phyloP scores from a whole-genome alignment of 2,888 invertebrate species.

The Tinea pellionella region DNA sequence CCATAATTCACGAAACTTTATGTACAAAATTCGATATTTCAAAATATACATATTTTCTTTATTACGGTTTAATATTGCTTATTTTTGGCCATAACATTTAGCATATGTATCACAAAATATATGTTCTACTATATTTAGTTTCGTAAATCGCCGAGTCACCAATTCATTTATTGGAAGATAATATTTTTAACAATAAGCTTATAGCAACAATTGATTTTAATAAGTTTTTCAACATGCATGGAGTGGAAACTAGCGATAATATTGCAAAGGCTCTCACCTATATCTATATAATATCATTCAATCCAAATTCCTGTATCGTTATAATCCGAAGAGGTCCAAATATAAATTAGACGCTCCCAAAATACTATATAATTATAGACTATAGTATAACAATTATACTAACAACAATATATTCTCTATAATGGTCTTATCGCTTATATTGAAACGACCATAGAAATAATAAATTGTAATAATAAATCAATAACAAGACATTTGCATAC shows the following conservation, averaged over 20 bases:
- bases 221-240: not conserved
- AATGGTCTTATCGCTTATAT: constrained; percentile 20
- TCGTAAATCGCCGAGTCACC: not conserved
- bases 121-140: not conserved
- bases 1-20: not conserved
- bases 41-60: not conserved
- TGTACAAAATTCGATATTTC: not conserved
- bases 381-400: constrained; percentile 12
- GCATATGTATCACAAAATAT: constrained; percentile 7
- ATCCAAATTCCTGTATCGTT: not conserved
- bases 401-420: constrained; percentile 21
- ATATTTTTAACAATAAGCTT: not conserved
- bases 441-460: constrained; percentile 17
- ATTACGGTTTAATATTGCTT: not conserved
- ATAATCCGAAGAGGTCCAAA: not conserved
- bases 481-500: constrained; percentile 20
- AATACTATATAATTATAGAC: too few species aligned
- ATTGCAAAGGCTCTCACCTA: not conserved
- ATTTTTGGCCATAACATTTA: not conserved
- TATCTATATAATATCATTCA: not conserved
- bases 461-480: constrained; percentile 20
- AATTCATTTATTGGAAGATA: not conserved
- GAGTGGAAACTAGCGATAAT: not conserved
- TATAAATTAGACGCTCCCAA: too few species aligned
- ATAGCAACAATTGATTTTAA: not conserved